These are phyloP conservation scores for Lerista edwardsae DNA, from an alignment of 2,797 vertebrate species.

Conservation along the genomic window DNA sequence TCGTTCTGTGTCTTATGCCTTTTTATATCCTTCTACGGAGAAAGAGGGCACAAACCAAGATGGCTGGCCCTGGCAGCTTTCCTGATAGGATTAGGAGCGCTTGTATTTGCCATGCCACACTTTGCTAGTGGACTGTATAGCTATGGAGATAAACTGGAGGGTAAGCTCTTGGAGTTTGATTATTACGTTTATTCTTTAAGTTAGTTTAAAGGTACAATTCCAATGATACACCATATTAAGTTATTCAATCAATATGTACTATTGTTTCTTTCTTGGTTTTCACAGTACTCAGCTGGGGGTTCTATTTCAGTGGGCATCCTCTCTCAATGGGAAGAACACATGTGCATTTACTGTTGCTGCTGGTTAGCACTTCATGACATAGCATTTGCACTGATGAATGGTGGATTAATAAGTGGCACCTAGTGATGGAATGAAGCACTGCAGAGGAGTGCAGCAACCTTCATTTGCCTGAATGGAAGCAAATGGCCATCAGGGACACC, in stretches of 20 bases:
- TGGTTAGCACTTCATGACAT: background rate
- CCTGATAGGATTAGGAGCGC: slow-evolving; percentile 79
- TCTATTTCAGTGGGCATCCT: background rate
- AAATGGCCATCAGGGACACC: background rate
- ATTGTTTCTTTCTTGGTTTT: background rate
- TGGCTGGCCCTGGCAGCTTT: slow-evolving; percentile 82
- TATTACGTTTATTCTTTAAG: background rate
- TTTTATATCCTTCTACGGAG: slow-evolving; percentile 80
- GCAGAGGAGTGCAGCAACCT: background rate
- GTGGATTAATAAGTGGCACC: background rate
- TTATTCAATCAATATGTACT: background rate
- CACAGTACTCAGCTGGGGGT: background rate
- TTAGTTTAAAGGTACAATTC: background rate
- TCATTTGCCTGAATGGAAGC: background rate
- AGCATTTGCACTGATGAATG: too few species aligned
- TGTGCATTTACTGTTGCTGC: background rate
- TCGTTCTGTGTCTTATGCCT: slow-evolving; percentile 78
- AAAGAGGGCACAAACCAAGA: slow-evolving; percentile 83
- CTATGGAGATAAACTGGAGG: slow-evolving; percentile 73
- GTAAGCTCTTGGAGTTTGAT: slow-evolving; percentile 62
- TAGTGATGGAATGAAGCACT: background rate
- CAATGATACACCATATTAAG: background rate
- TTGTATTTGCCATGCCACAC: slow-evolving; percentile 79
- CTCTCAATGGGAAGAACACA: background rate
- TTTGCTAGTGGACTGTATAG: slow-evolving; percentile 76